Conservation (phyloP, 2,888 invertebrate species). For the Drosophila macrospina region DNA sequence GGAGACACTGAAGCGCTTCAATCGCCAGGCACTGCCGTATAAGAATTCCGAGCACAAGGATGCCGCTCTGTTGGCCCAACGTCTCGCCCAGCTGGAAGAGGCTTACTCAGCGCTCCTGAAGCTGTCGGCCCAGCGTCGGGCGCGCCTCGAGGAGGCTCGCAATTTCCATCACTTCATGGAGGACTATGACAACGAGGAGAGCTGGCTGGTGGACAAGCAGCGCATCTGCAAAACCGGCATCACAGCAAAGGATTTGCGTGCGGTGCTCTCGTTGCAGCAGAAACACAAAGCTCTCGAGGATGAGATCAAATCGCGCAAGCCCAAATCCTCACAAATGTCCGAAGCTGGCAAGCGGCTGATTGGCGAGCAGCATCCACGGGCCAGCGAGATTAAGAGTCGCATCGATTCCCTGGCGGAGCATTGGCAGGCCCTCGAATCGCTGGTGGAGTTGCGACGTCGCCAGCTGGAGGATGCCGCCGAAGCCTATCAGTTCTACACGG, state of each 20-base stretch:
- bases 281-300: conserved; percentile 96
- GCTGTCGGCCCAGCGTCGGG: conserved; percentile 88
- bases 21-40: conserved; percentile 88
- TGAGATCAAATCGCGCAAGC: conserved; percentile 91
- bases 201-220: conserved; percentile 98
- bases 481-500: conserved; percentile 98
- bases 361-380: conserved; percentile 92
- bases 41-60: conserved; percentile 87
- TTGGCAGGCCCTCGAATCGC: conserved; percentile 95
- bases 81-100: conserved; percentile 90
- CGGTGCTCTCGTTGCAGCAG: conserved; percentile 94
- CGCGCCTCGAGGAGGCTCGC: conserved; percentile 95
- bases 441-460: conserved; percentile 90
- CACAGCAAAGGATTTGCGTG: conserved; percentile 96
- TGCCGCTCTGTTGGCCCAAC: conserved; percentile 88
- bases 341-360: conserved; percentile 90
- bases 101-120: conserved; percentile 89
- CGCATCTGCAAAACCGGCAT: conserved; percentile 96
- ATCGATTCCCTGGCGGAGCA: conserved; percentile 92
- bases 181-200: conserved; percentile 98
- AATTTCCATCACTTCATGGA: conserved; percentile 98
- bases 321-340: conserved; percentile 90
- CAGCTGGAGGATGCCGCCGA: conserved; percentile 95
- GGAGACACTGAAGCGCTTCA: conserved; percentile 92
- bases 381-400: conserved; percentile 92